These are phyloP conservation scores for Eupeodes corollae DNA, from an alignment of 1,140 invertebrate species.

Conservation along the genomic window DNA sequence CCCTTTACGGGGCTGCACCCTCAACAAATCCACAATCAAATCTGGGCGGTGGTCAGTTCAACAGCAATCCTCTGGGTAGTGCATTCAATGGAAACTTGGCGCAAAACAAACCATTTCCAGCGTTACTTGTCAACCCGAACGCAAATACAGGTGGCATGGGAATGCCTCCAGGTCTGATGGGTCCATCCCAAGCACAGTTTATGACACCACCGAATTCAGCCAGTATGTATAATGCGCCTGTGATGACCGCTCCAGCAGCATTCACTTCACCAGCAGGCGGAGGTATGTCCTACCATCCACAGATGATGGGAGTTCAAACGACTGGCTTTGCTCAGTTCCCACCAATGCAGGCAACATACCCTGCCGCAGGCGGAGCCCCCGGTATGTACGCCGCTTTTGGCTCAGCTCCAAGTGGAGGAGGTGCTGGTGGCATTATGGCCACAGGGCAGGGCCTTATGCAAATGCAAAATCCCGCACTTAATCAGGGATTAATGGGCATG, in stretches of 20 bases:
- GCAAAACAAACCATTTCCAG: not conserved
- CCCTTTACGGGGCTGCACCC: slow-evolving; percentile 66
- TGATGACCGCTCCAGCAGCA: slow-evolving; percentile 33
- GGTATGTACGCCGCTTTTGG: slow-evolving; percentile 1
- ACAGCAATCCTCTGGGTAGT: slow-evolving; percentile 1
- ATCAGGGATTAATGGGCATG: not conserved
- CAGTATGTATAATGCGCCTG: slow-evolving; percentile 35
- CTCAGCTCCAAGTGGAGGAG: not conserved
- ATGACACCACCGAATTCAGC: slow-evolving; percentile 35
- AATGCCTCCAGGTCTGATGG: slow-evolving; percentile 28
- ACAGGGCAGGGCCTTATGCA: slow-evolving; percentile 3
- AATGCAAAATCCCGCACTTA: no score
- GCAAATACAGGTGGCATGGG: slow-evolving; percentile 17
- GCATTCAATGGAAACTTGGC: slow-evolving; percentile 10
- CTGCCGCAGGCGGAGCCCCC: not conserved
- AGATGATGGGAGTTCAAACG: slow-evolving; percentile 7
- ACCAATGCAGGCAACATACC: not conserved
- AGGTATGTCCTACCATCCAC: slow-evolving; percentile 3
- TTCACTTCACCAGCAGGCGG: slow-evolving; percentile 21
- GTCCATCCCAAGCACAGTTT: slow-evolving; percentile 30
- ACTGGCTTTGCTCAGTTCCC: no score
- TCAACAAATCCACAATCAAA: slow-evolving; percentile 12
- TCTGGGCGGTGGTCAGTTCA: slow-evolving; percentile 16
- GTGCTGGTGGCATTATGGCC: not conserved
- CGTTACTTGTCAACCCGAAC: slow-evolving; percentile 4